phyloP scores from a whole-genome alignment of 2,797 vertebrate genomes.

The Sebastes hubbsi region DNA sequence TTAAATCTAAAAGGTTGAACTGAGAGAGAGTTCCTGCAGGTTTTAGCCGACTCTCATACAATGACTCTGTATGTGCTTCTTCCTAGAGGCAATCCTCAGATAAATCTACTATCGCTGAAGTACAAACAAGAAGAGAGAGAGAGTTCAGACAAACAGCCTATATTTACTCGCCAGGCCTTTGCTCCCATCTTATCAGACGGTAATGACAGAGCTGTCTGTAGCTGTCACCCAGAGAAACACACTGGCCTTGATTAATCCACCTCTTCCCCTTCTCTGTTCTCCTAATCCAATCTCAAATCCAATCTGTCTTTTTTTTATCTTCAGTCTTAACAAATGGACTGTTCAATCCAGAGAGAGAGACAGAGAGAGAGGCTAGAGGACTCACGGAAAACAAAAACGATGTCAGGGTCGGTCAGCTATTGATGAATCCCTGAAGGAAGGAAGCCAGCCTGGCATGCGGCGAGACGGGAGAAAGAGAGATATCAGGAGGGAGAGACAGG shows the following conservation, averaged over 20 bases:
- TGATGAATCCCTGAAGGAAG: constrained; percentile 62
- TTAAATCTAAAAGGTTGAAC: constrained; percentile 7
- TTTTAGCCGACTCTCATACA: constrained; percentile 12
- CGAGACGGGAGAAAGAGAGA: constrained; percentile 39
- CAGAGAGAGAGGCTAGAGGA: not conserved
- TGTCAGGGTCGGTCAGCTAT: constrained; percentile 53
- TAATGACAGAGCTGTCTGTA: constrained; percentile 71
- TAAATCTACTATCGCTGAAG: constrained; percentile 22
- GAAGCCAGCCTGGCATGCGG: not conserved
- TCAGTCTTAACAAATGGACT: constrained; percentile 68
- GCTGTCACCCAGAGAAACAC: constrained; percentile 65
- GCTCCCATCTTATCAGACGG: constrained; percentile 41
- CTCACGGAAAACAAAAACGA: constrained; percentile 47
- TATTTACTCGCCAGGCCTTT: constrained; percentile 45
- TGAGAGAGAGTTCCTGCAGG: not conserved
- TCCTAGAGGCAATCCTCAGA: not conserved
- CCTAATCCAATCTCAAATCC: constrained; percentile 67
- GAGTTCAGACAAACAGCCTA: constrained; percentile 21
- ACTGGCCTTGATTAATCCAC: constrained; percentile 69
- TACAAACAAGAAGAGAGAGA: not conserved
- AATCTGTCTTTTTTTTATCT: constrained; percentile 37
- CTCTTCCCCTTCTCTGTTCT: constrained; percentile 52
- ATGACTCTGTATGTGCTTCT: constrained; percentile 7
- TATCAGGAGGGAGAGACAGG: constrained; percentile 33
- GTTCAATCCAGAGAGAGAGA: constrained; percentile 29